Evolutionary conservation across 2,797 vertebrate genomes (phyloP), one percentile per base, ranked within the genome.

Genomic region (Cossypha heuglini): DNA sequence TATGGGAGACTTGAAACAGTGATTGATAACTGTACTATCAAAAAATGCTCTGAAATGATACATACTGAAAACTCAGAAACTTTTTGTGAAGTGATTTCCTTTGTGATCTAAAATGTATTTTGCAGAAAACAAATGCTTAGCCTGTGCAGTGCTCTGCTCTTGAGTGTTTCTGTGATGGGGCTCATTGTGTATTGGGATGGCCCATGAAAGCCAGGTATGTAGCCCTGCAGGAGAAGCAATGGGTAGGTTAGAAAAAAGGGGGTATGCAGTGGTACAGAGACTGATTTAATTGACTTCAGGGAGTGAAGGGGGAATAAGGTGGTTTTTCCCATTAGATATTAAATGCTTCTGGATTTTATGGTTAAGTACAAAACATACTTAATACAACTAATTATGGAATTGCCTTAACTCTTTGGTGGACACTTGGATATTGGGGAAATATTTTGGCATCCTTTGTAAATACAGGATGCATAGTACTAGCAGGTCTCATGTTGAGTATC

Each of bases 151-250:
- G 22, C n/a, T 77, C 45, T 59, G 22, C 40, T 69, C 28, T 45
- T 4, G 3, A 42, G 28, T 11, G 29, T 48, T 80, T 79, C 82
- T 82, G 18, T 49, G 55, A 11, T 28, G 62, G n/a, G 8, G 4
- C 8, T 83, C n/a, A 4, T 21, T 43, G 35, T 22, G 22, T 51
- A 15, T 38, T 72, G 19, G 28, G 71, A 29, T 31, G 52, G 29
- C 16, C n/a, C 40, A 2, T 1, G 17, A 71, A 71, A 79, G 24
- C 13, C 54, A n/a, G 28, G 9, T 67, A n/a, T 0, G 0, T 26
- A 74, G 49, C 10, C 20, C 11, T 10, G 9, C 37, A 52, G 35
- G 5, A 71, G 48, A 68, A 83, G 29, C 28, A 63, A 38, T 13
- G 26, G 37, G 16, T 42, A 18, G 11, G 42, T 51, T 63, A 71